These are phyloP conservation scores for Choreutis nemorana DNA, from an alignment of 2,888 invertebrate species.

Conservation along the genomic window DNA sequence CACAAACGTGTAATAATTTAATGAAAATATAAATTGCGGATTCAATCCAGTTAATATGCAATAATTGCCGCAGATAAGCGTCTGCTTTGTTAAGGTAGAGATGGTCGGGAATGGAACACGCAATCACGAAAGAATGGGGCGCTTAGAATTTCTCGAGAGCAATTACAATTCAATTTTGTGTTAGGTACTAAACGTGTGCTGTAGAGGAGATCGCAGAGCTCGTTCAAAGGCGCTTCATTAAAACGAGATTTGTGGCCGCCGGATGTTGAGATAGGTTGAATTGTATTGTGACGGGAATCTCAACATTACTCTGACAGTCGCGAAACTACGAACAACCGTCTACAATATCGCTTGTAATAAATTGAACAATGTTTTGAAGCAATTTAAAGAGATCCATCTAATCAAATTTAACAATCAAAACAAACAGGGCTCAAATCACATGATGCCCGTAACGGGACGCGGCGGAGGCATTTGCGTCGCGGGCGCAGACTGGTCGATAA, in stretches of 20 bases:
- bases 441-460: slow-evolving; percentile 34
- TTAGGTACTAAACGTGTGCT: slow-evolving; percentile 31
- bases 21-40: slow-evolving; percentile 36
- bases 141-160: slow-evolving; percentile 40
- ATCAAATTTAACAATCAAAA: slow-evolving; percentile 13
- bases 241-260: slow-evolving; percentile 23
- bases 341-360: too few species aligned
- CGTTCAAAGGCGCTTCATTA: slow-evolving; percentile 23
- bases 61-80: slow-evolving; percentile 38
- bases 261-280: slow-evolving; percentile 18
- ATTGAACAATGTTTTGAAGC: too few species aligned
- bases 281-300: slow-evolving; percentile 9
- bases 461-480: slow-evolving; percentile 19
- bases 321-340: too few species aligned
- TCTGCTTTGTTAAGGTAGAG: slow-evolving; percentile 18
- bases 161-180: slow-evolving; percentile 57
- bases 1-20: slow-evolving; percentile 27
- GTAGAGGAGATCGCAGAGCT: slow-evolving; percentile 22
- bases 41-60: slow-evolving; percentile 51
- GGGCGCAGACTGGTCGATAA: slow-evolving; percentile 29
- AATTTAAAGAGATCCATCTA: too few species aligned
- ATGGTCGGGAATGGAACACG: slow-evolving; percentile 23
- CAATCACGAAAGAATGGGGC: slow-evolving; percentile 40
- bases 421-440: slow-evolving; percentile 35
- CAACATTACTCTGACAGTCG: not conserved